Percentiles rank a stretch among this genome's conserved stretches.
Conservation (phyloP, 2,797 vertebrate species). For the Gallinago nigripennis region DNA sequence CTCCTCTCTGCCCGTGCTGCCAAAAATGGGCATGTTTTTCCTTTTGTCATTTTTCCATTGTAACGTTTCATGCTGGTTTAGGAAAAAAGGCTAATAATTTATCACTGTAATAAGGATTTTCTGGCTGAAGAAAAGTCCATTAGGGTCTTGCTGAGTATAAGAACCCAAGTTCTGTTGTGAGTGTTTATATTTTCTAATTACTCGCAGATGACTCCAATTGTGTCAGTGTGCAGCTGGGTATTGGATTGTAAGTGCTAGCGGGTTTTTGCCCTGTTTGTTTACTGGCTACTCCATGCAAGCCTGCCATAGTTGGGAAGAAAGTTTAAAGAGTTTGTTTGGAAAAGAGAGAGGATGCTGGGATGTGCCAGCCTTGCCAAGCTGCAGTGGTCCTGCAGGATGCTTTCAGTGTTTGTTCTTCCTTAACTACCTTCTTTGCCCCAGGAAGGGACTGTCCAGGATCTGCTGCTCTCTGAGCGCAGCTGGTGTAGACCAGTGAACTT, state of each 20-base stretch:
- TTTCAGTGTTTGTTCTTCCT: background rate
- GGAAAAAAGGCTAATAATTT: conserved; percentile 34
- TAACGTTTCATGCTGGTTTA: conserved; percentile 6
- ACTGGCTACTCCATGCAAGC: background rate
- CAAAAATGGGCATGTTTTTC: conserved; percentile 18
- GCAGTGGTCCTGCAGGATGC: background rate
- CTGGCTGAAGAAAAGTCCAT: conserved; percentile 62
- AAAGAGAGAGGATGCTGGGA: background rate
- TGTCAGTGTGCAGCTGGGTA: background rate
- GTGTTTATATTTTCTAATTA: conserved; percentile 59
- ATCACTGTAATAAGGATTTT: conserved; percentile 32
- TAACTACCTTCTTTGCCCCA: background rate
- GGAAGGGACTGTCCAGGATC: background rate
- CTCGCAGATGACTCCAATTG: conserved; percentile 46
- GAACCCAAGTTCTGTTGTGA: conserved; percentile 29
- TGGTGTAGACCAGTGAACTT: background rate
- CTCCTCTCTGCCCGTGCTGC: background rate
- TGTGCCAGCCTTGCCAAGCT: background rate
- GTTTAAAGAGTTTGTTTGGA: background rate
- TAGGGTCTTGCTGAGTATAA: conserved; percentile 59
- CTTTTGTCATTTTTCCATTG: conserved; percentile 47
- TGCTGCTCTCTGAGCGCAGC: background rate
- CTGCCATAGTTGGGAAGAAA: background rate
- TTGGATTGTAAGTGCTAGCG: background rate
- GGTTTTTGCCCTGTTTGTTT: conserved; percentile 20